phyloP scores from a whole-genome alignment of 2,797 vertebrate genomes.

The Acanthiza pusilla region DNA sequence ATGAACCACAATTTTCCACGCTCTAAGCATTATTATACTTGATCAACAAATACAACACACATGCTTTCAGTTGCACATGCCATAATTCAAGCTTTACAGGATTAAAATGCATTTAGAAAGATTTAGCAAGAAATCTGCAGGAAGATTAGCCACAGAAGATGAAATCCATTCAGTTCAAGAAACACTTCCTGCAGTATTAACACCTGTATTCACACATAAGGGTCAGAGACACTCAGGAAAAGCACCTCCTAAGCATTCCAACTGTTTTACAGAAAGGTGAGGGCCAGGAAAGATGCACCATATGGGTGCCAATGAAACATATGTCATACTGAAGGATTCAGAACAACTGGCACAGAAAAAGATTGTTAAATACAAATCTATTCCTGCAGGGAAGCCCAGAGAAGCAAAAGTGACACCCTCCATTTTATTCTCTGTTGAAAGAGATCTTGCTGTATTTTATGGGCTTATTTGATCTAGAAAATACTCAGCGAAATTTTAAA shows the following conservation, averaged over 20 bases:
- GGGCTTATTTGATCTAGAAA: not conserved
- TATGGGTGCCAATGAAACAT: not conserved
- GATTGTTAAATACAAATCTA: not conserved
- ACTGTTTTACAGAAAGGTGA: not conserved
- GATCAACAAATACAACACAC: not conserved
- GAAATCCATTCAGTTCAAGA: not conserved
- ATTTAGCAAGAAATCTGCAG: slow-evolving; percentile 13
- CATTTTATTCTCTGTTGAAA: not conserved
- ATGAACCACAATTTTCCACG: not conserved
- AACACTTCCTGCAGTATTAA: not conserved
- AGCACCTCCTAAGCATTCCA: not conserved
- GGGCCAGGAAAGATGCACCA: not conserved
- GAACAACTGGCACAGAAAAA: not conserved
- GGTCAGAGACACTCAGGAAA: not conserved
- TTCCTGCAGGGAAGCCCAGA: not conserved
- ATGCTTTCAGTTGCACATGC: not conserved
- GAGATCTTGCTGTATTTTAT: not conserved
- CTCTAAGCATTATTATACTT: not conserved
- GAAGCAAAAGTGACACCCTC: not conserved
- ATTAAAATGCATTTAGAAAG: slow-evolving; percentile 14
- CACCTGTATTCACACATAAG: not conserved
- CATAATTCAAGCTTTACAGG: not conserved
- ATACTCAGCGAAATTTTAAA: not conserved
- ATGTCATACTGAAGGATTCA: not conserved
- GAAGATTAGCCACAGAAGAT: not conserved